Evolutionary conservation across 37 sponge, comb jelly and placozoan species (phyloP).

Genomic region (Dysidea cf. avara): DNA sequence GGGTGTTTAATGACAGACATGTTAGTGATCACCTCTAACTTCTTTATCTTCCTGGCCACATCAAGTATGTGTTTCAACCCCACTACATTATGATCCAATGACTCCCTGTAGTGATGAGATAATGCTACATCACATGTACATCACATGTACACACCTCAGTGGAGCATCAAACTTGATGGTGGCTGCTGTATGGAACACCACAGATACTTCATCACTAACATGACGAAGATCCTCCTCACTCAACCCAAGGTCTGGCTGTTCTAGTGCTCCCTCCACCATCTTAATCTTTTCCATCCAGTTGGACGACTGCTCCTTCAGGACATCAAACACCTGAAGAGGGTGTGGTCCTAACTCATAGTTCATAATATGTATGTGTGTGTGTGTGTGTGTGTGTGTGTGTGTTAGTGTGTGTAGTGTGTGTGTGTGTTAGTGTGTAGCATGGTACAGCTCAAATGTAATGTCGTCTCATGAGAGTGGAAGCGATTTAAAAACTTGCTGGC

Average conservation of each 20-base stretch:
- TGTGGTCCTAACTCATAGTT: too few species aligned
- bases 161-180: slow-evolving; percentile 82
- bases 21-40: slow-evolving; percentile 21
- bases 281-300: slow-evolving; percentile 52
- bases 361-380: too few species aligned
- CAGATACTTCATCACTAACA: slow-evolving; percentile 54
- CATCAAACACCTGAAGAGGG: slow-evolving; percentile 67
- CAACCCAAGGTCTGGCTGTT: slow-evolving; percentile 47
- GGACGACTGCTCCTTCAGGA: slow-evolving; percentile 39
- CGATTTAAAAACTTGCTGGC: too few species aligned
- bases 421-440: too few species aligned
- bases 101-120: slow-evolving; percentile 37
- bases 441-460: too few species aligned
- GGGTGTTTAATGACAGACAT: too few species aligned
- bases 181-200: slow-evolving; percentile 87
- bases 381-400: too few species aligned
- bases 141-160: slow-evolving; percentile 44
- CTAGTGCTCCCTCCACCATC: slow-evolving; percentile 41
- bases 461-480: too few species aligned
- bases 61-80: slow-evolving; percentile 42
- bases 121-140: not conserved
- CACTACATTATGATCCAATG: slow-evolving; percentile 57
- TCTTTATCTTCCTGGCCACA: slow-evolving; percentile 51
- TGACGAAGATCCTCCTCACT: slow-evolving; percentile 57
- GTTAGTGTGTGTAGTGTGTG: too few species aligned